phyloP scores from a whole-genome alignment of 1,140 invertebrate genomes.

The Papilio glaucus region DNA sequence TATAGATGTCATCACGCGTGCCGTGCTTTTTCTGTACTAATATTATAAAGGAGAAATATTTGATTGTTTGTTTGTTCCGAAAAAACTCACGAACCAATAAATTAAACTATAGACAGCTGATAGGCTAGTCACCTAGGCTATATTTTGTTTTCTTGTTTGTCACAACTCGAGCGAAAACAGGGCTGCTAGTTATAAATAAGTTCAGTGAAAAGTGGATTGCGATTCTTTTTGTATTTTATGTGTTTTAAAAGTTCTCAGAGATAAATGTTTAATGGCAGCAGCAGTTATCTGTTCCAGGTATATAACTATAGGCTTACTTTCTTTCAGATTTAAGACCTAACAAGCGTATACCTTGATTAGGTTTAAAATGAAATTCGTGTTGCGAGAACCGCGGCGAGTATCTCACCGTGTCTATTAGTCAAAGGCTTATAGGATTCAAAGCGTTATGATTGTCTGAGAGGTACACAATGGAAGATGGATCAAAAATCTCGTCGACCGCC shows the following conservation, averaged over 20 bases:
- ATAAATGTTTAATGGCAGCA: not conserved
- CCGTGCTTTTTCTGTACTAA: too few relatives aligned
- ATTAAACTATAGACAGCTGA: too few relatives aligned
- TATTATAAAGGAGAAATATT: too few relatives aligned
- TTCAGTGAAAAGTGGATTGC: not conserved
- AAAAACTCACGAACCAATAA: too few relatives aligned
- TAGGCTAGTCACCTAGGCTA: too few relatives aligned
- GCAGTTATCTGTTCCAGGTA: not conserved
- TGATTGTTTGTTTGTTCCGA: too few relatives aligned
- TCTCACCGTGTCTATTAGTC: not conserved
- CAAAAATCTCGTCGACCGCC: constrained; percentile 37
- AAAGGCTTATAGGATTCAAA: not conserved
- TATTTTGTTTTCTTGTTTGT: too few relatives aligned
- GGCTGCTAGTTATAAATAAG: too few relatives aligned
- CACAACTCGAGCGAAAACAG: too few relatives aligned
- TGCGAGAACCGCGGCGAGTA: not conserved
- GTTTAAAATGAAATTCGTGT: not conserved
- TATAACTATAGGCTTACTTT: not conserved
- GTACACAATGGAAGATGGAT: constrained; percentile 21
- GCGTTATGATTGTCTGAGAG: not conserved
- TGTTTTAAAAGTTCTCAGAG: not conserved
- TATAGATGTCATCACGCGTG: too few relatives aligned
- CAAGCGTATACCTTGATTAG: not conserved
- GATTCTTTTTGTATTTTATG: not conserved
- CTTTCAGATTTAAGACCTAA: not conserved